phyloP scores from a whole-genome alignment of 2,888 invertebrate species.

The Argyra leucocephala region DNA sequence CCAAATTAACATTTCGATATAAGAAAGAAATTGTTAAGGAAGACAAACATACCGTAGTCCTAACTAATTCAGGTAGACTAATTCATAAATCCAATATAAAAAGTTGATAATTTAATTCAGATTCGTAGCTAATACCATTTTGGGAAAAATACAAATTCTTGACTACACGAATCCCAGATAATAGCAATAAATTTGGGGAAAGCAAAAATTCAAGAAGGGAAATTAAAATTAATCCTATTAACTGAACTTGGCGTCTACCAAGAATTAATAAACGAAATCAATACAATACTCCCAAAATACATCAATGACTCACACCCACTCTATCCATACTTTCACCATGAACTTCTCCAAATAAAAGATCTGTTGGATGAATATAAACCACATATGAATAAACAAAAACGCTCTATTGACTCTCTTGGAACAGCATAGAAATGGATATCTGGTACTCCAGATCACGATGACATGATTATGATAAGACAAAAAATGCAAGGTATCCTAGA shows the following conservation, averaged over 20 bases:
- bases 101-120: slow-evolving; percentile 10
- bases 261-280: too few relatives aligned
- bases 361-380: neutral
- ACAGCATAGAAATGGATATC: neutral
- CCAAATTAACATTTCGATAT: slow-evolving; percentile 18
- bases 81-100: slow-evolving; percentile 17
- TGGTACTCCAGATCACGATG: slow-evolving; percentile 6
- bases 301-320: too few relatives aligned
- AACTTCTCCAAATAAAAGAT: neutral
- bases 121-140: neutral
- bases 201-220: slow-evolving; percentile 14
- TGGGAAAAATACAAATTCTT: slow-evolving; percentile 9
- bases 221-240: too few relatives aligned
- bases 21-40: slow-evolving; percentile 20
- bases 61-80: too few relatives aligned
- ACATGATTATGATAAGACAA: slow-evolving; percentile 8
- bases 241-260: too few relatives aligned
- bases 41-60: slow-evolving; percentile 16
- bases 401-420: neutral
- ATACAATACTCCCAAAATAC: too few relatives aligned
- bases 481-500: too few relatives aligned
- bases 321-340: too few relatives aligned
- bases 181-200: slow-evolving; percentile 7
- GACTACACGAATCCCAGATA: slow-evolving; percentile 12
- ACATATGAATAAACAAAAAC: slow-evolving; percentile 16